Evolutionary conservation across 2,888 invertebrate genomes (phyloP).

Genomic region (Rosalia funebris): DNA sequence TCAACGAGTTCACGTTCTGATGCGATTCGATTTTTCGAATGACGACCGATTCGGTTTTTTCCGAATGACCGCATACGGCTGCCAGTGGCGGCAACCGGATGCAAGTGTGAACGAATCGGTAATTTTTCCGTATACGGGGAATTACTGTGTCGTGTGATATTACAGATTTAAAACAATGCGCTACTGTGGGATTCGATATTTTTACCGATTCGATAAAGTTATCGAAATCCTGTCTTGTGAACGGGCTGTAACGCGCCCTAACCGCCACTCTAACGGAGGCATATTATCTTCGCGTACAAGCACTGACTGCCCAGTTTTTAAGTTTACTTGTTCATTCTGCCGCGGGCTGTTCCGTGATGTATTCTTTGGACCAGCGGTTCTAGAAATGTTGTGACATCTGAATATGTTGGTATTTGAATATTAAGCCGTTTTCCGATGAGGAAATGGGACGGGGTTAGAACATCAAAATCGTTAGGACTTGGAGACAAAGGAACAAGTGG

Average conservation of each 20-base stretch:
- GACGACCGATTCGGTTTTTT: no score
- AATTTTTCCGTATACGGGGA: no score
- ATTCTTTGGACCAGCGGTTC: constrained; percentile 33
- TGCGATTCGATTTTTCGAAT: no score
- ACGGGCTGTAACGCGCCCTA: constrained; percentile 14
- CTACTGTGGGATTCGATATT: no score
- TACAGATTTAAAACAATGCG: no score
- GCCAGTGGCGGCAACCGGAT: no score
- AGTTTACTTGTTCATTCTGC: neutral
- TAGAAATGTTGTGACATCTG: constrained; percentile 38
- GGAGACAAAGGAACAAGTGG: constrained; percentile 39
- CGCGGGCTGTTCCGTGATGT: constrained; percentile 34
- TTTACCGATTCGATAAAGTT: no score
- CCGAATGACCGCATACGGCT: no score
- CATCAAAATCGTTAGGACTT: constrained; percentile 29
- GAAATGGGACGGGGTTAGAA: constrained; percentile 36
- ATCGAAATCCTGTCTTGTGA: no score
- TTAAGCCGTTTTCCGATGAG: constrained; percentile 21
- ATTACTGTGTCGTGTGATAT: no score
- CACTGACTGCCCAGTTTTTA: constrained; percentile 6
- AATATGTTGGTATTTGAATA: constrained; percentile 25
- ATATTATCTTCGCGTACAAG: constrained; percentile 1
- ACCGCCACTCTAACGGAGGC: constrained; percentile 8
- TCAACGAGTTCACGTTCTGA: no score
- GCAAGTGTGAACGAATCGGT: no score